Conservation (phyloP, 2,888 invertebrate species). For the Parnassius glacialis region DNA sequence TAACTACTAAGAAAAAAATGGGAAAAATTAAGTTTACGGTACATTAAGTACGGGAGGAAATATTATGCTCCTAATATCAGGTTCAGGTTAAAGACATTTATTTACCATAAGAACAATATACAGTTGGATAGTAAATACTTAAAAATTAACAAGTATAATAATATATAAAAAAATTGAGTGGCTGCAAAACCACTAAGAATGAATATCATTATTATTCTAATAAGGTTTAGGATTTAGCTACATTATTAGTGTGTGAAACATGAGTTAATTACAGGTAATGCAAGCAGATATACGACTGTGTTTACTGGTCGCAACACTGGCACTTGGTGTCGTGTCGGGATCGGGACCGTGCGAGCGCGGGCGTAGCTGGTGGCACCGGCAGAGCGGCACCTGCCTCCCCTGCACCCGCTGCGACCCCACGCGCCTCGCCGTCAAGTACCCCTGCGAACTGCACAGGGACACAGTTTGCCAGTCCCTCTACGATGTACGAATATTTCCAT, state of each 20-base stretch:
- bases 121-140: no score
- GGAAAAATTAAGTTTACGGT: no score
- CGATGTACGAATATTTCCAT: slow-evolving; percentile 84
- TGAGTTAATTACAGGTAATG: slow-evolving; percentile 64
- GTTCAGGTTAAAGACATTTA: no score
- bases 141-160: no score
- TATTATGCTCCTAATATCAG: no score
- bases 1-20: no score
- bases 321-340: slow-evolving; percentile 55
- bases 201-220: background rate
- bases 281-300: slow-evolving; percentile 67
- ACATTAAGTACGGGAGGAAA: no score
- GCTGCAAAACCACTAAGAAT: background rate
- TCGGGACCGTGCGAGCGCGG: slow-evolving; percentile 74
- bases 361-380: slow-evolving; percentile 86
- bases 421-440: slow-evolving; percentile 83
- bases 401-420: slow-evolving; percentile 85
- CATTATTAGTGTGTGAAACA: background rate
- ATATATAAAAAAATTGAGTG: background rate
- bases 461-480: slow-evolving; percentile 86
- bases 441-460: slow-evolving; percentile 88
- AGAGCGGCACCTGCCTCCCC: slow-evolving; percentile 83
- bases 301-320: slow-evolving; percentile 67
- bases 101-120: no score
- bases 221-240: background rate